These are phyloP conservation scores for Cydia pomonella DNA, from an alignment of 1,140 invertebrate species.

Conservation along the genomic window DNA sequence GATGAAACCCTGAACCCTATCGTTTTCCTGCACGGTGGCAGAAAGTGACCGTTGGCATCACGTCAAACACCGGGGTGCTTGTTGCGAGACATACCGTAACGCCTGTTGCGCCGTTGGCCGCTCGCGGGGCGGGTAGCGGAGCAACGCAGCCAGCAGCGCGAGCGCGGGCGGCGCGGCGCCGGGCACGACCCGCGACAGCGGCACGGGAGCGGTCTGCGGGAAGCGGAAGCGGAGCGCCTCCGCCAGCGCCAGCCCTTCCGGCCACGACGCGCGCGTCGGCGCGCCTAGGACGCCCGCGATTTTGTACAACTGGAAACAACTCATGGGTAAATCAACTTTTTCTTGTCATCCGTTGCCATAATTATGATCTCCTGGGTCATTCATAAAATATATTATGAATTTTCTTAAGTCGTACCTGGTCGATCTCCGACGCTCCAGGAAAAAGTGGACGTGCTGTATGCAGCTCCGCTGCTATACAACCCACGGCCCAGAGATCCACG, in stretches of 20 bases:
- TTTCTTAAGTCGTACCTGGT: constrained; percentile 83
- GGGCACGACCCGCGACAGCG: constrained; percentile 90
- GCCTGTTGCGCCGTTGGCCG: constrained; percentile 95
- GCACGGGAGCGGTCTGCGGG: constrained; percentile 91
- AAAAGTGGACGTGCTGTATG: constrained; percentile 99
- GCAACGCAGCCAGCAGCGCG: constrained; percentile 91
- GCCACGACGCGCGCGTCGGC: constrained; percentile 94
- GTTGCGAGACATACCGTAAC: constrained; percentile 82
- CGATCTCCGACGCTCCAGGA: constrained; percentile 98
- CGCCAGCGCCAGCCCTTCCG: constrained; percentile 96
- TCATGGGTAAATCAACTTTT: no score
- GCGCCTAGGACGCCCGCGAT: constrained; percentile 98
- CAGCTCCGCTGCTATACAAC: constrained; percentile 98
- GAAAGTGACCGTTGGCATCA: no score
- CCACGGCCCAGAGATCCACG: constrained; percentile 99
- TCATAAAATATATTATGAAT: no score
- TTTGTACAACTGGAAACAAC: constrained; percentile 90
- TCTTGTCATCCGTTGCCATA: no score
- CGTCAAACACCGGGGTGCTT: no score
- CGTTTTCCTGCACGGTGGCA: no score
- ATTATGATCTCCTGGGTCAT: no score
- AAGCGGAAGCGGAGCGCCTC: constrained; percentile 98
- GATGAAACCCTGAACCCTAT: no score
- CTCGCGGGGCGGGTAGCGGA: constrained; percentile 96
- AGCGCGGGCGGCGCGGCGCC: constrained; percentile 92